Base-by-base conservation (phyloP, 1,140 invertebrate genomes). In the Papilio glaucus region DNA sequence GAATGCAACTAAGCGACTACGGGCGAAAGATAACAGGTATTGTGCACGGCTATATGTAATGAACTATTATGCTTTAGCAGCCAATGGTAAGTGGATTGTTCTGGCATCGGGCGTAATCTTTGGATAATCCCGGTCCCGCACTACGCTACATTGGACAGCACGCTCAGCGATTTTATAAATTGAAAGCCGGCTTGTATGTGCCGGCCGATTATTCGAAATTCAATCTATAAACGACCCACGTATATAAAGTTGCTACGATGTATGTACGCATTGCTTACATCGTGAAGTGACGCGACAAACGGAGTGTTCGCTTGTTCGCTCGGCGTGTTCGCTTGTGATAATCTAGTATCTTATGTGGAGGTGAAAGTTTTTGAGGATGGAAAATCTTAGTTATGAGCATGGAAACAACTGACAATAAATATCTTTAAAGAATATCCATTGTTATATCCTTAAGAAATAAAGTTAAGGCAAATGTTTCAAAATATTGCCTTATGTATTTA, bases 161-260 rank as follows among this genome's bases (percentile, higher is more conserved):
- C 49, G 49, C 49, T 57, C 21, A 9, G 49, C 49, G 49, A 57
- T 57, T 57, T 57, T 57, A 26, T 57, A 57, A 57, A 57, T 57
- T 57, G 49, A 57, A 57, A 57, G 49, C 49, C 10, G 49, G 10
- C 49, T 21, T n/a, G 15, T 53, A 26, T 57, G 21, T 57, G 49
- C 21, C 29, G 29, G 29, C 49, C 49, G 21, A 57, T 57, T 57
- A 57, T 57, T 57, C 24, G 49, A 57, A 57, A 57, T 57, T 57
- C 21, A 57, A 57, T 57, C 49, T 4, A 24, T 10, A 24, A 26
- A 12, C 21, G 49, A 33, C 10, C 21, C 49, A 57, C 21, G 49
- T 57, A 57, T 24, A 57, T 24, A 8, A 12, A 4, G 49, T 13
- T 10, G 24, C 21, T 26, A 57, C 3, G 49, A 53, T 53, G 4